A percentile compares a stretch with the other conserved stretches of the same genome.
Conservation (phyloP, 2,113 vertebrate genomes). For the Typhlomys cinereus region DNA sequence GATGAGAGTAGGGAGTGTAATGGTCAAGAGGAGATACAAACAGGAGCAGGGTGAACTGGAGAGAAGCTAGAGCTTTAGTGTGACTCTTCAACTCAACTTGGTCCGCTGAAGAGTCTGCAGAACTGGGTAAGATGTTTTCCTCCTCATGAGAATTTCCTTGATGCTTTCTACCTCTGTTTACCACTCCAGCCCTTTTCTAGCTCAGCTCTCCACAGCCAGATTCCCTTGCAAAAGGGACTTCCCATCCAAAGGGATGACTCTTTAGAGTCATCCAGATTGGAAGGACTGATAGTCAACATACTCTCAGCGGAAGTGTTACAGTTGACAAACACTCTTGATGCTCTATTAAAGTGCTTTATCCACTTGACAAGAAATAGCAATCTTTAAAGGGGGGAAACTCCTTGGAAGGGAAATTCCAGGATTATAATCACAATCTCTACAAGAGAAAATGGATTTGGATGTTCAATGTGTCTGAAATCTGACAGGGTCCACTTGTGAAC, state of each 20-base stretch:
- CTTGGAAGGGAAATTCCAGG: background rate
- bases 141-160: background rate
- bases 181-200: background rate
- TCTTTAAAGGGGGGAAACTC: background rate
- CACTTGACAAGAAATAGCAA: conserved; percentile 12
- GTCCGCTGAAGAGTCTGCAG: background rate
- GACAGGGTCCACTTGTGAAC: background rate
- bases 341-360: background rate
- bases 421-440: background rate
- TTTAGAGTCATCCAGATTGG: background rate
- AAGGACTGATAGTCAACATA: conserved; percentile 1
- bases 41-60: background rate
- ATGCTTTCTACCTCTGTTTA: conserved; percentile 61
- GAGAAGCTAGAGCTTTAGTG: background rate
- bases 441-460: background rate
- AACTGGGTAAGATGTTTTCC: background rate
- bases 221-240: background rate
- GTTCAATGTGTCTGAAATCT: background rate
- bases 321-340: background rate
- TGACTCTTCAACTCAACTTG: background rate
- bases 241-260: too few species aligned
- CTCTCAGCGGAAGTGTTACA: background rate
- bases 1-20: background rate
- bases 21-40: background rate
- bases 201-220: background rate